A percentile compares a stretch with the other conserved stretches of the same genome.
These are phyloP conservation scores for Melieria picta DNA, from an alignment of 2,888 invertebrate genomes.

Conservation along the genomic window DNA sequence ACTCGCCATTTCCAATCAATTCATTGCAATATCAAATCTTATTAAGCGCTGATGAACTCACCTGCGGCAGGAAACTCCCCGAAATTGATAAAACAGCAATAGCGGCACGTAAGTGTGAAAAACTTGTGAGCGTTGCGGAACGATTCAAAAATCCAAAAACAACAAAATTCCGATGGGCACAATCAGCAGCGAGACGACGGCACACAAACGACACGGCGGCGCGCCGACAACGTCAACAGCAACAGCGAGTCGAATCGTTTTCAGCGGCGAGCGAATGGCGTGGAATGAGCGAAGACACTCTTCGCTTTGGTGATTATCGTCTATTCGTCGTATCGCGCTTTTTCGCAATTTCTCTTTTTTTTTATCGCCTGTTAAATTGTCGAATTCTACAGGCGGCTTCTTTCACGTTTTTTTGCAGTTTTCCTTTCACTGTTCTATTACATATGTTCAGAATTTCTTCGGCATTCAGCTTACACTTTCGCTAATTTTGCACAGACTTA, in stretches of 20 bases:
- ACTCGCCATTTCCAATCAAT: too few species aligned
- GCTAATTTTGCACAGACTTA: background rate
- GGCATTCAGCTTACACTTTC: background rate
- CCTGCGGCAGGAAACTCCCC: too few species aligned
- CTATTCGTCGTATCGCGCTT: constrained; percentile 10
- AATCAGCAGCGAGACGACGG: constrained; percentile 18
- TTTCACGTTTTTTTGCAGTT: background rate
- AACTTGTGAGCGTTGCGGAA: background rate
- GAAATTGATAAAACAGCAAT: too few species aligned
- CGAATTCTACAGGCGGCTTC: constrained; percentile 2
- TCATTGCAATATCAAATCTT: too few species aligned
- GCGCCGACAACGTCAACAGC: constrained; percentile 21
- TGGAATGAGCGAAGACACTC: constrained; percentile 18
- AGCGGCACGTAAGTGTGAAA: too few species aligned
- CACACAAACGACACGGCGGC: background rate
- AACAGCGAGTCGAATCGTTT: constrained; percentile 11
- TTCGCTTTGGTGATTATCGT: constrained; percentile 13
- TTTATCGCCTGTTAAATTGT: background rate
- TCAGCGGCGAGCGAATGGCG: constrained; percentile 19
- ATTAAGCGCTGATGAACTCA: too few species aligned
- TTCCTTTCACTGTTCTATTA: background rate
- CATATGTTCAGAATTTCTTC: background rate
- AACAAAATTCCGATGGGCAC: constrained; percentile 19
- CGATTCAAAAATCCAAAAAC: constrained; percentile 10
- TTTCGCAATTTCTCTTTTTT: background rate